Evolutionary conservation across 2,888 invertebrate species (phyloP).

Genomic region (Trilocha varians): DNA sequence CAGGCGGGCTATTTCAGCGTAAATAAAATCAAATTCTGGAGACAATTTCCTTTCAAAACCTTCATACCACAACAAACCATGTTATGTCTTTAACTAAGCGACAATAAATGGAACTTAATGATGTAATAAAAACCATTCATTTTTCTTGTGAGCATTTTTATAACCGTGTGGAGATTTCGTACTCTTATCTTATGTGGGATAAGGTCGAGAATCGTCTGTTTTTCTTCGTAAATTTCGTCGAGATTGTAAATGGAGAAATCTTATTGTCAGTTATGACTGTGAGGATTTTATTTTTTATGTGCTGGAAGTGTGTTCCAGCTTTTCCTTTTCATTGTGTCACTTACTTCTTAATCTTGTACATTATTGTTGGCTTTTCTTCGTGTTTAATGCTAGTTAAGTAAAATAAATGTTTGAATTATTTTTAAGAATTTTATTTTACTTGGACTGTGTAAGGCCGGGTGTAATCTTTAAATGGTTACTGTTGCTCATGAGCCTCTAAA

Average conservation of each 20-base stretch:
- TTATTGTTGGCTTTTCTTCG: too few relatives aligned
- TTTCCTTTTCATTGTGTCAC: not conserved
- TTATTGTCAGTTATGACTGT: not conserved
- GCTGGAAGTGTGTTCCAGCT: not conserved
- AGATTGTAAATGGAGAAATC: not conserved
- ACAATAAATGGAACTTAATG: slow-evolving; percentile 33
- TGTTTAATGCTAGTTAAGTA: too few relatives aligned
- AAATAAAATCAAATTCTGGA: slow-evolving; percentile 9
- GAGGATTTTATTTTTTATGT: not conserved
- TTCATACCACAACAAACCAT: slow-evolving; percentile 18
- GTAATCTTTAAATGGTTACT: too few relatives aligned
- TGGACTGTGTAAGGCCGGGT: too few relatives aligned
- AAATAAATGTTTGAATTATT: too few relatives aligned
- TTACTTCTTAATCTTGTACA: not conserved
- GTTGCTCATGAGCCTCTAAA: too few relatives aligned
- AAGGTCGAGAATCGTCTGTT: slow-evolving; percentile 15
- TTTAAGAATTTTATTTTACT: too few relatives aligned
- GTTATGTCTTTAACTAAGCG: slow-evolving; percentile 28
- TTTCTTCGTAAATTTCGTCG: slow-evolving; percentile 5
- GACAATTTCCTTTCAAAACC: slow-evolving; percentile 9
- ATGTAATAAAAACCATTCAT: slow-evolving; percentile 32
- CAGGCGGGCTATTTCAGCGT: slow-evolving; percentile 6
- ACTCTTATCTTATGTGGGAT: slow-evolving; percentile 11
- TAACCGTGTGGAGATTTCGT: slow-evolving; percentile 10
- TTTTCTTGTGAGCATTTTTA: slow-evolving; percentile 19